These are phyloP conservation scores for Rhagonycha fulva DNA, from an alignment of 2,888 invertebrate genomes.

Conservation along the genomic window DNA sequence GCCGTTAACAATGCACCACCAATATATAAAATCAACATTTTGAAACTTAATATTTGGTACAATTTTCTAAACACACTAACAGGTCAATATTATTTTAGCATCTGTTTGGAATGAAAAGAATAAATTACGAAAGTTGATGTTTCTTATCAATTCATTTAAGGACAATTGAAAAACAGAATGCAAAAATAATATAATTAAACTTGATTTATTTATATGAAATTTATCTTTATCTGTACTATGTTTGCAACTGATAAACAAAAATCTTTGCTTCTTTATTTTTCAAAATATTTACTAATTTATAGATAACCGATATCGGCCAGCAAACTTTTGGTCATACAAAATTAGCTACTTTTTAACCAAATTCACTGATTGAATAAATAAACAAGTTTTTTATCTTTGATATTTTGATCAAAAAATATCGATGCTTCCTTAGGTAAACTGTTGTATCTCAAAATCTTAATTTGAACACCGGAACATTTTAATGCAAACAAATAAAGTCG, in stretches of 20 bases:
- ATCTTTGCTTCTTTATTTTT: background rate
- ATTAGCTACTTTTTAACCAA: no score
- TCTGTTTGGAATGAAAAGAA: background rate
- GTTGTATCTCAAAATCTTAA: no score
- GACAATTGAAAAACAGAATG: background rate
- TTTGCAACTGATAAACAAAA: background rate
- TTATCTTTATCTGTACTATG: background rate
- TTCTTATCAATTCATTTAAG: background rate
- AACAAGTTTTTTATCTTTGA: no score
- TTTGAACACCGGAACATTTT: no score
- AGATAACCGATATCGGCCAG: background rate
- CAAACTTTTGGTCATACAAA: no score
- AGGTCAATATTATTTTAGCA: background rate
- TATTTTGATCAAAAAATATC: no score
- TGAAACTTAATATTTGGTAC: background rate
- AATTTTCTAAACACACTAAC: background rate
- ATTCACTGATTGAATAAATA: no score
- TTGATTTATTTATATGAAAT: background rate
- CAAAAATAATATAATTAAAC: background rate
- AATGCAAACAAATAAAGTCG: no score
- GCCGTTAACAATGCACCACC: background rate
- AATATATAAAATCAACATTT: background rate
- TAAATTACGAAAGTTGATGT: background rate
- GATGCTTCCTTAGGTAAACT: no score
- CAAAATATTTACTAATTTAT: background rate